These are phyloP conservation scores for Hoplias malabaricus DNA, from an alignment of 2,113 vertebrate genomes.

Conservation along the genomic window DNA sequence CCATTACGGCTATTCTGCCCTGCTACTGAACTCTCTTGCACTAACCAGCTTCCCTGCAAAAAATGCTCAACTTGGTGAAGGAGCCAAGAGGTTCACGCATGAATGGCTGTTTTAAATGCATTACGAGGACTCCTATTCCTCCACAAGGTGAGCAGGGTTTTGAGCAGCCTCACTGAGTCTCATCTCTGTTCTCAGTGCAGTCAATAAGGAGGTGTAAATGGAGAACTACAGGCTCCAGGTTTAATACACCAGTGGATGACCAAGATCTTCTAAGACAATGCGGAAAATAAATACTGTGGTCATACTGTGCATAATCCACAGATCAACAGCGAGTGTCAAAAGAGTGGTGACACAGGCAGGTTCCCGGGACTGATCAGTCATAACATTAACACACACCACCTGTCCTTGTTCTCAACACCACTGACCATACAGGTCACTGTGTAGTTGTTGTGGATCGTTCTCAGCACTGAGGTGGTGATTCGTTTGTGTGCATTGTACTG, in stretches of 20 bases:
- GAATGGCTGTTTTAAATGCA: not conserved
- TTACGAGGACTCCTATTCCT: not conserved
- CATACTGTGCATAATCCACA: slow-evolving; percentile 16
- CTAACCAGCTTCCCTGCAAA: not conserved
- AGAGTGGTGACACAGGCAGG: not conserved
- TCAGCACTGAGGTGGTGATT: too few relatives aligned
- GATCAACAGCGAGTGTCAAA: slow-evolving; percentile 25
- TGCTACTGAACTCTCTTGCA: slow-evolving; percentile 22
- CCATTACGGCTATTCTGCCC: slow-evolving; percentile 10
- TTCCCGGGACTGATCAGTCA: slow-evolving; percentile 14
- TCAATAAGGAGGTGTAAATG: not conserved
- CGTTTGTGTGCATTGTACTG: too few relatives aligned
- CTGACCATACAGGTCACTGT: too few relatives aligned
- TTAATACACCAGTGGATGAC: not conserved
- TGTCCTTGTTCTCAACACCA: too few relatives aligned
- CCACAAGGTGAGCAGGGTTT: not conserved
- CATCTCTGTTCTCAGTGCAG: not conserved
- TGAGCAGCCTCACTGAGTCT: not conserved
- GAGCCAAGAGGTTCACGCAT: not conserved
- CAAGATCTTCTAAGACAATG: not conserved
- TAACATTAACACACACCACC: not conserved
- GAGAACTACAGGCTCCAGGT: not conserved
- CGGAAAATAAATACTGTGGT: slow-evolving; percentile 28
- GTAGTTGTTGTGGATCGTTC: too few relatives aligned
- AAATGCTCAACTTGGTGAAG: not conserved